These are phyloP conservation scores for Equus quagga DNA, from an alignment of 2,113 vertebrate species.

Conservation along the genomic window DNA sequence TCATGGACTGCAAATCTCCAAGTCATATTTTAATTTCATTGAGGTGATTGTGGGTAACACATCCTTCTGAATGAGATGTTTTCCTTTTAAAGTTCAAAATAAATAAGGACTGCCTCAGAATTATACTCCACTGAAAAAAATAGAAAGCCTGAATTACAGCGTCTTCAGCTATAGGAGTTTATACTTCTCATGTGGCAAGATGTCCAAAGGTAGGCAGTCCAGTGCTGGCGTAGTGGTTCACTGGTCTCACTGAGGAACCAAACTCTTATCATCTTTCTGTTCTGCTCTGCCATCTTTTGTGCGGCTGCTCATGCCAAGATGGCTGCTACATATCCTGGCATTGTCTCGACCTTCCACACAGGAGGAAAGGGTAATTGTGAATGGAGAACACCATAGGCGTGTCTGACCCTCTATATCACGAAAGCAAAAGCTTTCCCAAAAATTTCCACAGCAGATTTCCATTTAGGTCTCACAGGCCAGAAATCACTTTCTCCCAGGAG, in stretches of 20 bases:
- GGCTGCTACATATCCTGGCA: neutral
- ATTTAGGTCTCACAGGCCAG: neutral
- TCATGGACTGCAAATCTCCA: neutral
- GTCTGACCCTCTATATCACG: neutral
- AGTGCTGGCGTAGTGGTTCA: neutral
- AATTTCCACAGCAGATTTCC: neutral
- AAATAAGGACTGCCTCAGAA: neutral
- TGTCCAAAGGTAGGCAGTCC: neutral
- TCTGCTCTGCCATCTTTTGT: neutral
- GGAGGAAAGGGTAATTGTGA: neutral
- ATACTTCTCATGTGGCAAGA: neutral
- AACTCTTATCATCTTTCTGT: neutral
- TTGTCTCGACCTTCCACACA: neutral
- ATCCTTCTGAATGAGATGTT: neutral
- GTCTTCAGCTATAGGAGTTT: neutral
- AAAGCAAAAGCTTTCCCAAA: neutral
- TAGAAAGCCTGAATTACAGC: neutral
- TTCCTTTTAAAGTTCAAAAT: neutral
- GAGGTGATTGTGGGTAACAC: neutral
- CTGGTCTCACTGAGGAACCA: neutral
- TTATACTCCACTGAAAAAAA: neutral
- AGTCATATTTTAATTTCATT: neutral
- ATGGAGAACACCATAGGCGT: neutral
- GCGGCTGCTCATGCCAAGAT: neutral
- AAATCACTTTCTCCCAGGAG: neutral